Conservation (phyloP, 2,797 vertebrate genomes). For the Sebastiscus tertius region DNA sequence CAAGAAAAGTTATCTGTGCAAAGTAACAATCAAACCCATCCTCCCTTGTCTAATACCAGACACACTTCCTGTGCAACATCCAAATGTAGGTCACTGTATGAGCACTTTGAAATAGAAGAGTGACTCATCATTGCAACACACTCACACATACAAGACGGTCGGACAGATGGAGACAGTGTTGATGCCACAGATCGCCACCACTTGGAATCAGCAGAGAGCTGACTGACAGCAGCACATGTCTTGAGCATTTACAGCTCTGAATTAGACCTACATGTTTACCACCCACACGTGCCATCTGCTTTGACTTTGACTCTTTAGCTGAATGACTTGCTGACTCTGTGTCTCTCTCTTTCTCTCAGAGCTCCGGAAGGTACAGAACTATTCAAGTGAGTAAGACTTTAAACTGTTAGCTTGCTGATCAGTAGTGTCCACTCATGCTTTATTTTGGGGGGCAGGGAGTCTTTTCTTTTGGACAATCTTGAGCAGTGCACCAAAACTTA, state of each 20-base stretch:
- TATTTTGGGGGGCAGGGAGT: background rate
- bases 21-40: background rate
- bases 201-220: constrained; percentile 24
- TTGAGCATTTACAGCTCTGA: constrained; percentile 30
- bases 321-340: constrained; percentile 12
- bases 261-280: constrained; percentile 45
- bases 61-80: constrained; percentile 10
- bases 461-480: background rate
- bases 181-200: constrained; percentile 40
- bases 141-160: constrained; percentile 38
- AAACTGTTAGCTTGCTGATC: background rate
- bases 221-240: constrained; percentile 68
- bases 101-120: constrained; percentile 51
- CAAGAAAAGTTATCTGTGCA: background rate
- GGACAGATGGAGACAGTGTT: constrained; percentile 59
- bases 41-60: background rate
- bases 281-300: constrained; percentile 43
- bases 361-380: constrained; percentile 84
- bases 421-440: background rate
- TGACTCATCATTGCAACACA: constrained; percentile 53
- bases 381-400: constrained; percentile 75
- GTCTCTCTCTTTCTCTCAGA: constrained; percentile 61
- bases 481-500: background rate
- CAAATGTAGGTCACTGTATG: constrained; percentile 52
- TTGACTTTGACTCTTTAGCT: constrained; percentile 35